Base-by-base conservation (phyloP, 2,797 vertebrate genomes). In the Enteromius paludinosus region DNA sequence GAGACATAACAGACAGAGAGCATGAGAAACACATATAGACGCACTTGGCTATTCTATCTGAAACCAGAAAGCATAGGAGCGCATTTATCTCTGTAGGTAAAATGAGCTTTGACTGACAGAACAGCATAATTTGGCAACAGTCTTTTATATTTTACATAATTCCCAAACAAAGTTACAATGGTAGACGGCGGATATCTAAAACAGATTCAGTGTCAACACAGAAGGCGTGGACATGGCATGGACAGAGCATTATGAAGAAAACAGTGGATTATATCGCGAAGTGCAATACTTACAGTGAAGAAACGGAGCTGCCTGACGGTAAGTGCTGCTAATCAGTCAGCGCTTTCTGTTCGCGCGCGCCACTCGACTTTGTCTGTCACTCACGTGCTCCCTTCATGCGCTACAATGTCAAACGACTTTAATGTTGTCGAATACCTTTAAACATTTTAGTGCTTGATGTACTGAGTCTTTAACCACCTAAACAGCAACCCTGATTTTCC, bases 201-300 rank as follows among this genome's bases (percentile, higher is more conserved):
- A 66, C 23, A 30, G 20, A 76, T 76, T 69, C 23, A 20, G 18
- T 41, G 33, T 66, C 61, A 65, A 30, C 8, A 45, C 23, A 70
- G 28, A 69, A 61, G 41, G 64, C 65, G 38, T 49, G 81, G 49
- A 66, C 38, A 25, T 45, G 59, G 61, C n/a, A 28, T 61, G 69
- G 83, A 79, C 47, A 72, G 45, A 83, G 23, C 30, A 54, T 9
- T 65, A 65, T 41, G 59, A 79, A 72, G 47, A 43, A 73, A 78
- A 62, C 68, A 33, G 71, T 75, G 65, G 82, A 78, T 68, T 83
- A 56, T 25, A 78, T 78, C 30, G 35, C 65, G 65, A 81, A 81
- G 69, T 72, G 68, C 33, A 43, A 28, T 28, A 81, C 79, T 47
- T 72, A 35, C 41, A 65, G 59, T 75, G 70, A 74, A 73, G 62